phyloP scores from a whole-genome alignment of 2,888 invertebrate species.

The Pyrrhosoma nymphula region DNA sequence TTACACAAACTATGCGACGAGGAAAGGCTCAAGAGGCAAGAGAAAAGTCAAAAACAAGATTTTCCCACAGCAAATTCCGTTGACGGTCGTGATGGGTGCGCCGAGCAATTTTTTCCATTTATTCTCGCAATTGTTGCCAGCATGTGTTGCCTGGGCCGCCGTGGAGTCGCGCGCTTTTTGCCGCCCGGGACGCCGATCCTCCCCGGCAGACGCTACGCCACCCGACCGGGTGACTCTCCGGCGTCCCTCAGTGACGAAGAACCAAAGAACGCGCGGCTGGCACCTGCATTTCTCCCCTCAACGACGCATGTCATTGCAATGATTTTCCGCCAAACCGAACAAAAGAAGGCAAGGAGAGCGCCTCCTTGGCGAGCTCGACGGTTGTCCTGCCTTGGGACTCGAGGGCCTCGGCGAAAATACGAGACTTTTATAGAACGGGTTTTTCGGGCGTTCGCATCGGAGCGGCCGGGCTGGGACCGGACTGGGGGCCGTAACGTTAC shows the following conservation, averaged over 20 bases:
- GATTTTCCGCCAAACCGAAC: neutral
- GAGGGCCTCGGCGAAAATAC: neutral
- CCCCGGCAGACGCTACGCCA: neutral
- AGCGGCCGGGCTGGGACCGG: neutral
- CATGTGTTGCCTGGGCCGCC: neutral
- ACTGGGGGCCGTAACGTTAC: neutral
- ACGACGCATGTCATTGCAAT: neutral
- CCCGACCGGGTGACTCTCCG: neutral
- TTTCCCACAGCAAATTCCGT: neutral
- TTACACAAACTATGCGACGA: too few relatives aligned
- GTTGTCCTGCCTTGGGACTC: neutral
- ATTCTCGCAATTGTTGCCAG: neutral
- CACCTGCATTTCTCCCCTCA: neutral
- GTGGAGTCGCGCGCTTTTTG: neutral
- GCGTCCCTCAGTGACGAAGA: neutral
- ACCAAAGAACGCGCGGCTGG: neutral
- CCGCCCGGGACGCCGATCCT: neutral
- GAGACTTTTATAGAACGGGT: conserved; percentile 37
- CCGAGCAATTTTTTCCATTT: neutral
- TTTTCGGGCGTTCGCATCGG: conserved; percentile 1
- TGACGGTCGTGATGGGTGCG: neutral
- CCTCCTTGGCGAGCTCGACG: neutral
- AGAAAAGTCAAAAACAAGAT: neutral
- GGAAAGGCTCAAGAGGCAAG: too few relatives aligned
- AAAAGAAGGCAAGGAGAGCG: neutral